phyloP scores from a whole-genome alignment of 2,113 vertebrate genomes.

The Lepidothrix coronata region DNA sequence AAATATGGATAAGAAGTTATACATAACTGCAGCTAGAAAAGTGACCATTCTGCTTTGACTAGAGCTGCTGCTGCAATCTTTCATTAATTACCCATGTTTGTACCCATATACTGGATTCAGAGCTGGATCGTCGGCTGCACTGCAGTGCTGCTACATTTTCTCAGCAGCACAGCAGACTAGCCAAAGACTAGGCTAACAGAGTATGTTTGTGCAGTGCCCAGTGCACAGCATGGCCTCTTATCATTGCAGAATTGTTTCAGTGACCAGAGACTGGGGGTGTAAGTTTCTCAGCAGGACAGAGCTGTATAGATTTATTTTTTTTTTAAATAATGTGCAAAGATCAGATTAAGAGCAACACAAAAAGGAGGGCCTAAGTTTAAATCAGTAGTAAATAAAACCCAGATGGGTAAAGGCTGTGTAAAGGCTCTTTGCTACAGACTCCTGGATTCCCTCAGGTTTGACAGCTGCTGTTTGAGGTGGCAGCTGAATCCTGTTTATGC shows the following conservation, averaged over 20 bases:
- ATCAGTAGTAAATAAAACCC: background rate
- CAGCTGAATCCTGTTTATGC: background rate
- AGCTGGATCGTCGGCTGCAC: background rate
- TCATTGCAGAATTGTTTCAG: fast-evolving
- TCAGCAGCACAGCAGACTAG: background rate
- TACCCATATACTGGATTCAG: background rate
- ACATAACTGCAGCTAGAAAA: background rate
- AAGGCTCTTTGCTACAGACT: background rate
- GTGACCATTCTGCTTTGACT: background rate
- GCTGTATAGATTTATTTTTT: background rate
- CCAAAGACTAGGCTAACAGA: no score
- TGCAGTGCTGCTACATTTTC: background rate
- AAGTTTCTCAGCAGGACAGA: no score
- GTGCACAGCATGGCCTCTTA: background rate
- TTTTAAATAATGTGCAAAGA: background rate
- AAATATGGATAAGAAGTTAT: background rate
- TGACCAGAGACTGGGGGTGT: background rate
- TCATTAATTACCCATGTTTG: background rate
- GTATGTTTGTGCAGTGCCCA: background rate
- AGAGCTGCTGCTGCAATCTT: background rate
- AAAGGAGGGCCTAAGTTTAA: background rate
- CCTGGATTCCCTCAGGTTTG: background rate
- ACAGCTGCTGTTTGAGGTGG: background rate
- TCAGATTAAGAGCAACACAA: background rate
- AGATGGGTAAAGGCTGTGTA: background rate